Base-by-base conservation (phyloP, 2,113 vertebrate species). In the Drymodes brunneopygia region DNA sequence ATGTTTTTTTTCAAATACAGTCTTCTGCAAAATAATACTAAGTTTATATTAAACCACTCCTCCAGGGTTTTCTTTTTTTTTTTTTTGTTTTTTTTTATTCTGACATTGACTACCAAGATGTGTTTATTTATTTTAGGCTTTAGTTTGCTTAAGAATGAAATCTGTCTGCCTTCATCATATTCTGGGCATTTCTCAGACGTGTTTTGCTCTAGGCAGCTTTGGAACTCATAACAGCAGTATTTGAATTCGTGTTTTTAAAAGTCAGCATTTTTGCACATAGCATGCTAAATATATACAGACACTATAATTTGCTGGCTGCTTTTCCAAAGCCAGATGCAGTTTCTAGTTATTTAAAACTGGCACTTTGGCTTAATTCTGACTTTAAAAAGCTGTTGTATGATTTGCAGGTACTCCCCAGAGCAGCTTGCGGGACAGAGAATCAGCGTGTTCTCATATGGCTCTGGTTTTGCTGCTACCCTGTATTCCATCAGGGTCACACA, bases 401-500 rank as follows among this genome's bases (percentile, higher is more conserved):
- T 93, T 53, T 92, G 6, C 94, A 99, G 99, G 97, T 98, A 98
- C 70, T 97, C 98, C 2, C 93, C 98, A 4, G 98, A 99, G 91
- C 98, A 99, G 94, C 75, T 99, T 2, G 98, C 98, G 2, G 99
- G 99, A 29, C 98, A 99, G 96, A 99, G 99, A 87, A 98, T 99
- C 8, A 98, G 99, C 0, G 92, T 99, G 42, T 99, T 99, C 96
- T 99, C 99, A 0, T 99, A 99, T 0, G 99, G 99, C 33, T 99
- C 99, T 54, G 99, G 99, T n/a, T 99, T 99, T 89, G 99, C 99
- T 91, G 99, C 99, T 31, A 99, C 99, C 0, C 97, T 99, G 27
- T 99, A 99, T 83, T 99, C 99, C 44, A 96, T 99, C 81, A 98
- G 95, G 95, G 98, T 99, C 65, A 98, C 99, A 3, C 99, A 99